phyloP scores from a whole-genome alignment of 2,797 vertebrate genomes.

The Meda fulgida region DNA sequence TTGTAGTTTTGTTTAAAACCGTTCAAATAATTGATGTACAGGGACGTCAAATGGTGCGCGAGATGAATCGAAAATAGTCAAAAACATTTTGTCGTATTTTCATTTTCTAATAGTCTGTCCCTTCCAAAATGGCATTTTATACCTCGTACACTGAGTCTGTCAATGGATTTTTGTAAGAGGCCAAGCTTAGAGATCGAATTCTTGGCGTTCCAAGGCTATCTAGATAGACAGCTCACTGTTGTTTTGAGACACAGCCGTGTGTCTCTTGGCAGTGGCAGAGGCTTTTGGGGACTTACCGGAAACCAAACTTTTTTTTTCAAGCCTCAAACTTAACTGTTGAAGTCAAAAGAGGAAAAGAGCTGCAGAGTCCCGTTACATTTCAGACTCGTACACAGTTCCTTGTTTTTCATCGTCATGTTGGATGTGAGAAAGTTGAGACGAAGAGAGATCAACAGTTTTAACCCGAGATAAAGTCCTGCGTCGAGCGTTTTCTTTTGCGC shows the following conservation, averaged over 20 bases:
- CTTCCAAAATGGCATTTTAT: background rate
- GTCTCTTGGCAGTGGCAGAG: slow-evolving; percentile 41
- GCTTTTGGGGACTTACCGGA: slow-evolving; percentile 74
- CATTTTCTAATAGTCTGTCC: too few relatives aligned
- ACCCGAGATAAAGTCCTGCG: slow-evolving; percentile 61
- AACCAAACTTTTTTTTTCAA: slow-evolving; percentile 75
- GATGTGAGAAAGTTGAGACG: slow-evolving; percentile 66
- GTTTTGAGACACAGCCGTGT: background rate
- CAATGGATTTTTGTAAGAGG: background rate
- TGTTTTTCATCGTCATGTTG: slow-evolving; percentile 64
- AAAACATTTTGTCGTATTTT: too few relatives aligned
- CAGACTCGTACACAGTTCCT: slow-evolving; percentile 65
- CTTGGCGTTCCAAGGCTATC: background rate
- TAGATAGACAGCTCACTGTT: background rate
- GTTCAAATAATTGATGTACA: too few relatives aligned
- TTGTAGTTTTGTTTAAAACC: background rate
- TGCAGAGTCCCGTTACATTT: slow-evolving; percentile 55
- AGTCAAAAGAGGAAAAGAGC: slow-evolving; percentile 64
- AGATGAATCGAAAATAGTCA: background rate
- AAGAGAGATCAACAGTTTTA: slow-evolving; percentile 55
- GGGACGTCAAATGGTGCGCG: background rate
- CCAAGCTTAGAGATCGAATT: too few relatives aligned
- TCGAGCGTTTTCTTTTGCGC: slow-evolving; percentile 64
- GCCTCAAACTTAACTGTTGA: slow-evolving; percentile 63
- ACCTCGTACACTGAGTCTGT: background rate